Base-by-base conservation (phyloP, 2,113 vertebrate species). In the Tetrao urogallus region DNA sequence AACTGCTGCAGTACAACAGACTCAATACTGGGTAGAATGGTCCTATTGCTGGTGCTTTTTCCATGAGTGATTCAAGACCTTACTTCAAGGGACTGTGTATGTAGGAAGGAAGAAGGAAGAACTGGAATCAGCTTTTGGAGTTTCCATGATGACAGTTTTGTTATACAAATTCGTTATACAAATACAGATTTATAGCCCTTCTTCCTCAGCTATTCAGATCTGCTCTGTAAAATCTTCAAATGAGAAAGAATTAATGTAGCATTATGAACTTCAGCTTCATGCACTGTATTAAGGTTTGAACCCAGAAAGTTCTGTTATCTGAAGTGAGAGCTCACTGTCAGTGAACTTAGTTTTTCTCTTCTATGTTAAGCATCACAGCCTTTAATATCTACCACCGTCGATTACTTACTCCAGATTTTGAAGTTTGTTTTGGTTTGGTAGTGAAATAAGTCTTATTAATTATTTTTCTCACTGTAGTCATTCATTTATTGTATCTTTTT, bases 211-310 rank as follows among this genome's bases (percentile, higher is more conserved):
- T 25, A 3, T 75, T 89, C 43, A 28, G 34, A 42, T 47, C 19
- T 7, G 9, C 34, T 48, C 36, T 54, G 10, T 70, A 17, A 57
- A 63, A 13, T 61, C 27, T 80, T 82, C 13, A 28, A 13, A 3
- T 74, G 27, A 71, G 28, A 63, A 24, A 17, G 6, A 69, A 70
- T 67, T 70, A 36, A 24, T 5, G 2, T 52, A 66, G 36, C 52
- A 24, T 15, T 86, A 12, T 7, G 70, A 70, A 83, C 30, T 63
- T 90, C 69, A 86, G 30, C 24, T 24, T 80, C 58, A 50, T 25
- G 17, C 24, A 40, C 4, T 0, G 0, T 66, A 4, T 18, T 83
- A 32, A n/a, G 30, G 7, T 28, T 24, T 38, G 67, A 74, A 71
- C 10, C n/a, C 20, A 66, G 48, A 69, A n/a, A 32, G 1, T 5